Evolutionary conservation across 2,888 invertebrate genomes (phyloP).

Genomic region (Conus canariensis): DNA sequence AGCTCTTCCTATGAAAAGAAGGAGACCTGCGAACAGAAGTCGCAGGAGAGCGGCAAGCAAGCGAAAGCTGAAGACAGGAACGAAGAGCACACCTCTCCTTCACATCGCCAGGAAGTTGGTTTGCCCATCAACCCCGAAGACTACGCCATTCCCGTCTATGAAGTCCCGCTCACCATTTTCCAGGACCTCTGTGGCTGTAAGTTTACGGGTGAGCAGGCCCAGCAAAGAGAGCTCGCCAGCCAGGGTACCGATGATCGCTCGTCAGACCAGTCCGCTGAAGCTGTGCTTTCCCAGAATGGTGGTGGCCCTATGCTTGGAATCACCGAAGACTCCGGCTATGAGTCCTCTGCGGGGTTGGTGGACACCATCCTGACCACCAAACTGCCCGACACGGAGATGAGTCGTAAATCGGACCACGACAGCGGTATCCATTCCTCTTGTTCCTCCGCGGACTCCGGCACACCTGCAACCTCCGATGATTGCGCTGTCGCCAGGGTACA

Average conservation of each 20-base stretch:
- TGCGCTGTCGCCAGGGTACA: background rate
- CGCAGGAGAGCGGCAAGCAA: background rate
- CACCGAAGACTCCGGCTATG: constrained; percentile 18
- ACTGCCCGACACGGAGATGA: background rate
- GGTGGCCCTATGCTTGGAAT: background rate
- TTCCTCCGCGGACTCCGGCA: background rate
- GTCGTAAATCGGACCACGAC: background rate
- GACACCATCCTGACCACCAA: constrained; percentile 33
- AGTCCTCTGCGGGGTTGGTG: constrained; percentile 5
- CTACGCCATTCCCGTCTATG: constrained; percentile 44
- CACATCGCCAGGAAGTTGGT: constrained; percentile 36
- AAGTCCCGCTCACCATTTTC: constrained; percentile 43
- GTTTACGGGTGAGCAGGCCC: background rate
- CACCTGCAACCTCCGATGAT: background rate
- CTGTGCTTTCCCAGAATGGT: background rate
- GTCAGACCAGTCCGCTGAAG: background rate
- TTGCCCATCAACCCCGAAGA: constrained; percentile 40
- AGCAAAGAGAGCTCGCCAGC: too few species aligned
- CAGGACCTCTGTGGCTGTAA: constrained; percentile 45
- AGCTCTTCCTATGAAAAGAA: background rate
- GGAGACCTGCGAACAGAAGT: background rate
- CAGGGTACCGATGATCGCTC: background rate
- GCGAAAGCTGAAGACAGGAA: background rate
- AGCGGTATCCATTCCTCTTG: background rate
- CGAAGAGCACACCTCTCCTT: background rate